Conservation (phyloP, 2,113 vertebrate species). For the Cyanoramphus novaezelandiae region DNA sequence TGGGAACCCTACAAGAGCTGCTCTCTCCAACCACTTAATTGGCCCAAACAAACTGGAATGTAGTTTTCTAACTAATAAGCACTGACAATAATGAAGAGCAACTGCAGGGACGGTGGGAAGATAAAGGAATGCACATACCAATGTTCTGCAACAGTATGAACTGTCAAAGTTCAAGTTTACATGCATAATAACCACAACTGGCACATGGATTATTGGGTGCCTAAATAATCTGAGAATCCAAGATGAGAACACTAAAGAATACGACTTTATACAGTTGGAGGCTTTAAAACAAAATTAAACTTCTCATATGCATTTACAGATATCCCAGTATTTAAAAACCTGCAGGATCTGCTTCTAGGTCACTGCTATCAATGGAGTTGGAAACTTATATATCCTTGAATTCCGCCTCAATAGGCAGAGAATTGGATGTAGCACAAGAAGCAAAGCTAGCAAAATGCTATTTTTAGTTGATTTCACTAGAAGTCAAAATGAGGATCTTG, state of each 20-base stretch:
- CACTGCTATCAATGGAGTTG: background rate
- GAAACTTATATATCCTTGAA: background rate
- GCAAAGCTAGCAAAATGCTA: slow-evolving; percentile 1
- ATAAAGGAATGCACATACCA: slow-evolving; percentile 50
- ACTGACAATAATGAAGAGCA: slow-evolving; percentile 48
- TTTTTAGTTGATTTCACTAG: slow-evolving; percentile 41
- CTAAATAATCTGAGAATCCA: background rate
- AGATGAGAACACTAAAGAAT: background rate
- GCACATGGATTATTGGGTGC: background rate
- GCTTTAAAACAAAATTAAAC: background rate
- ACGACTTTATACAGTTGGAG: background rate
- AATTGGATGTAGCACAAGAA: background rate
- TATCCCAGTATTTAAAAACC: background rate
- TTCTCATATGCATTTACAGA: background rate
- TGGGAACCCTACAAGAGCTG: background rate
- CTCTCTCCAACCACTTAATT: slow-evolving; percentile 34
- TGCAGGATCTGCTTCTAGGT: background rate
- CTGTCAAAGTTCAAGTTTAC: slow-evolving; percentile 51
- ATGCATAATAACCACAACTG: background rate
- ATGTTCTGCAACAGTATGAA: background rate
- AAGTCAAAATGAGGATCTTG: slow-evolving; percentile 37
- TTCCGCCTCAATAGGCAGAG: background rate
- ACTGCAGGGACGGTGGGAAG: slow-evolving; percentile 23
- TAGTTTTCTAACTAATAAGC: slow-evolving; percentile 23
- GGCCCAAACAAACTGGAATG: slow-evolving; percentile 33